Conservation (phyloP, 2,797 vertebrate genomes). For the Gymnopithys bicolor region DNA sequence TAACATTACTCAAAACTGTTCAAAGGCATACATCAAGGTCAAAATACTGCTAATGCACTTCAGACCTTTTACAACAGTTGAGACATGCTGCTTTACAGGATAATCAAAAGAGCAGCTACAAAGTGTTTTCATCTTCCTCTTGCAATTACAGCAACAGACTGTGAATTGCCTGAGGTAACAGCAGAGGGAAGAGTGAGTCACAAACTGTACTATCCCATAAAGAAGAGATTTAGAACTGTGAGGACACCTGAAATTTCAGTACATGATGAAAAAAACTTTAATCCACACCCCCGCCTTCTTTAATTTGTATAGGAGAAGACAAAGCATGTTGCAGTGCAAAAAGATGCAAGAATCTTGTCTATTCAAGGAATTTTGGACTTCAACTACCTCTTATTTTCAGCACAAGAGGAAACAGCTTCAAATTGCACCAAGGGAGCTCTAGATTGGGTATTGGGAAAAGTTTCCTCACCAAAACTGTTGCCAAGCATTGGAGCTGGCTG, state of each 20-base stretch:
- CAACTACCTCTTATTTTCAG: not conserved
- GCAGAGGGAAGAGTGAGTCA: not conserved
- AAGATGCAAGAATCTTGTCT: not conserved
- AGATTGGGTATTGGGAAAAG: not conserved
- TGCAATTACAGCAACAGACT: not conserved
- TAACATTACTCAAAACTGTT: not conserved
- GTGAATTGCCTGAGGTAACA: not conserved
- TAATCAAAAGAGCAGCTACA: not conserved
- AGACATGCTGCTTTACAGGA: not conserved
- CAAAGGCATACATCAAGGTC: not conserved
- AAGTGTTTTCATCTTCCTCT: not conserved
- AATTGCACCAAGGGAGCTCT: not conserved
- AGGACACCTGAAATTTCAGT: not conserved
- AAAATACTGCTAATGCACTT: not conserved
- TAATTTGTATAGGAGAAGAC: not conserved
- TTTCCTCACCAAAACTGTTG: not conserved
- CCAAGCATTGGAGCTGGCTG: not conserved
- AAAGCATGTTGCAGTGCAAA: not conserved
- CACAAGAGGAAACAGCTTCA: not conserved
- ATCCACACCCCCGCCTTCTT: not conserved
- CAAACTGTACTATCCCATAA: not conserved
- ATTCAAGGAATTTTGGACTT: not conserved
- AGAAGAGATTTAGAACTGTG: not conserved
- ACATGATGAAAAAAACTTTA: not conserved
- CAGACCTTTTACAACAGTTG: not conserved